Base-by-base conservation (phyloP, 2,113 vertebrate genomes). In the Talpa occidentalis region DNA sequence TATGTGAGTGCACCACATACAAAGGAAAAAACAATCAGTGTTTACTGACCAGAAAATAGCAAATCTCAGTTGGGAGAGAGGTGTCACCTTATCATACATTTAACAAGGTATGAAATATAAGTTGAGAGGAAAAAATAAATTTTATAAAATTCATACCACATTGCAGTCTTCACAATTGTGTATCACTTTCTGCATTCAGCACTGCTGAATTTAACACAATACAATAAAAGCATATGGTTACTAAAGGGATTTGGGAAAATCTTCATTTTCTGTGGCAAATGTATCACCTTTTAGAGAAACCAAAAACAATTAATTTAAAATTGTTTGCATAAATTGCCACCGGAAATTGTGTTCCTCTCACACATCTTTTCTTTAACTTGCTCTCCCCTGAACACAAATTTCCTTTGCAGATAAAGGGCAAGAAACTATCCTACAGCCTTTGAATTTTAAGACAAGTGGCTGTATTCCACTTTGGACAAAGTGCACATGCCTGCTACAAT, bases 11-110 rank as follows among this genome's bases (percentile, higher is more conserved):
- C 0, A 26, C 14, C 21, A 30, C 11, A 83, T 14, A 47, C 16
- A 74, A n/a, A 26, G 10, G 54, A 40, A 67, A 85, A 95, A 78
- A 26, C 49, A 78, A 86, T 69, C 62, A 32, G 56, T 21, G 47
- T 79, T 95, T 69, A 93, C 44, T 81, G 47, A 64, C 26, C 49
- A 90, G 92, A 96, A 86, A 95, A 87, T 1, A 88, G 60, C 4
- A 64, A 83, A 94, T 62, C 42, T 93, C 81, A 35, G 2, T n/a
- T n/a, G 28, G 56, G 11, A n/a, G 32, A 40, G 10, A 87, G 32
- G 59, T 21, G 4, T 17, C 24, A n/a, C 73, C 69, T 85, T 79
- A 44, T 47, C 19, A 80, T 26, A 44, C 40, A 76, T 35, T 35
- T 60, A 93, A 66, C 26, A 77, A 82, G 44, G 73, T 62, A 90